Percentiles rank a stretch among this genome's conserved stretches.
Evolutionary conservation across 2,113 vertebrate species (phyloP).

Genomic region (Salvelinus fontinalis): DNA sequence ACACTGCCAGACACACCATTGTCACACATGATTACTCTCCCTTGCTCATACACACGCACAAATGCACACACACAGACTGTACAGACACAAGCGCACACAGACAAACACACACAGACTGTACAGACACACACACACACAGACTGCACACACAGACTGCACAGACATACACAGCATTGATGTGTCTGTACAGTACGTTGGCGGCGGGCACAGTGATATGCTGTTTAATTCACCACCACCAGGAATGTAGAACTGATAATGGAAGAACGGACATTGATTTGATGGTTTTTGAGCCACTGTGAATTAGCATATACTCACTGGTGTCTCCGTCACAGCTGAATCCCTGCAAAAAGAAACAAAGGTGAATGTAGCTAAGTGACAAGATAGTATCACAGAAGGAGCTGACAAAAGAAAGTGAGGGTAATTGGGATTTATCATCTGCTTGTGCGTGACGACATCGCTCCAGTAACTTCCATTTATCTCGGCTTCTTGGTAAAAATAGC

Average conservation of each 20-base stretch:
- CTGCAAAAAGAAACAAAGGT: conserved; percentile 49
- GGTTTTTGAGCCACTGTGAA: conserved; percentile 7
- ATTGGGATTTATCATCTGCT: neutral
- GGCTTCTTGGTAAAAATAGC: no score
- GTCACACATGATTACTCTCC: conserved; percentile 18
- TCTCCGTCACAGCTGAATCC: conserved; percentile 62
- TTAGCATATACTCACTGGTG: conserved; percentile 60
- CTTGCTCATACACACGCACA: neutral
- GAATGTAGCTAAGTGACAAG: neutral
- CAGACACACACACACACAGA: neutral
- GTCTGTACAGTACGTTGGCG: neutral
- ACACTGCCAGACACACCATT: conserved; percentile 32
- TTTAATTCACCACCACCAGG: neutral
- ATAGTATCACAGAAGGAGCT: neutral
- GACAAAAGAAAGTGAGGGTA: neutral
- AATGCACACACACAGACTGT: neutral
- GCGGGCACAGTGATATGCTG: no score
- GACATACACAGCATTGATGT: neutral
- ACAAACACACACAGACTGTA: neutral
- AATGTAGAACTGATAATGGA: neutral
- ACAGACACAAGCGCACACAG: no score
- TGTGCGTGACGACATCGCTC: neutral
- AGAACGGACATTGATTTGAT: neutral
- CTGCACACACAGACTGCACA: neutral
- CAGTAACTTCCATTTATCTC: no score